phyloP scores from a whole-genome alignment of 2,113 vertebrate genomes.

The Prunella himalayana region DNA sequence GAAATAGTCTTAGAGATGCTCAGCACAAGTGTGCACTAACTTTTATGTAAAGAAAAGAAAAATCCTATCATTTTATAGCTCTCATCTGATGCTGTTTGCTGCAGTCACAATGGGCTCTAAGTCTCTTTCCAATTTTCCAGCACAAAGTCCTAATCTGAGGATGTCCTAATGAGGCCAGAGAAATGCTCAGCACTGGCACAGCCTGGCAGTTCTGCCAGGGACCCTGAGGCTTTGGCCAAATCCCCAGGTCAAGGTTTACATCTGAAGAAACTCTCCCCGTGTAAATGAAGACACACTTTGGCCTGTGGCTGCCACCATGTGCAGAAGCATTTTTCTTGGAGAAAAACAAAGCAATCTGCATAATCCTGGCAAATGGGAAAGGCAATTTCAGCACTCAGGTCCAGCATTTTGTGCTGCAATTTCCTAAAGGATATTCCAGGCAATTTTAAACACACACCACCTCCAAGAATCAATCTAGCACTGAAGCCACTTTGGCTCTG shows the following conservation, averaged over 20 bases:
- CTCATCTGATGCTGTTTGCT: not conserved
- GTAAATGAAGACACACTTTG: not conserved
- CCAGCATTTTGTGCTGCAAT: not conserved
- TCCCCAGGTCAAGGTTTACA: not conserved
- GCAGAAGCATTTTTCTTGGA: not conserved
- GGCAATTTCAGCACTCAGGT: not conserved
- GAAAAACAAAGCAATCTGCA: not conserved
- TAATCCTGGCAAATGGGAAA: not conserved
- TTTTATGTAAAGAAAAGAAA: not conserved
- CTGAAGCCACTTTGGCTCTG: not conserved
- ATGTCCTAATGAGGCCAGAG: not conserved
- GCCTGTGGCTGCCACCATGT: not conserved
- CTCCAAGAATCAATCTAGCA: not conserved
- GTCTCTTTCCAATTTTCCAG: not conserved
- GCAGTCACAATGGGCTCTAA: not conserved
- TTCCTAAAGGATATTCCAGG: not conserved
- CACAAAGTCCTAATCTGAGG: not conserved
- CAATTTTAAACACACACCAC: not conserved
- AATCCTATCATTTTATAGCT: not conserved
- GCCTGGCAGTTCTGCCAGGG: not conserved
- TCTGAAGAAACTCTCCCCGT: not conserved
- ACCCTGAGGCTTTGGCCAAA: not conserved
- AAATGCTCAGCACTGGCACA: not conserved
- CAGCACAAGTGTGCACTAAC: not conserved
- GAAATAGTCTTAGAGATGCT: not conserved